phyloP scores from a whole-genome alignment of 2,888 invertebrate species.

The Plebejus melissa region DNA sequence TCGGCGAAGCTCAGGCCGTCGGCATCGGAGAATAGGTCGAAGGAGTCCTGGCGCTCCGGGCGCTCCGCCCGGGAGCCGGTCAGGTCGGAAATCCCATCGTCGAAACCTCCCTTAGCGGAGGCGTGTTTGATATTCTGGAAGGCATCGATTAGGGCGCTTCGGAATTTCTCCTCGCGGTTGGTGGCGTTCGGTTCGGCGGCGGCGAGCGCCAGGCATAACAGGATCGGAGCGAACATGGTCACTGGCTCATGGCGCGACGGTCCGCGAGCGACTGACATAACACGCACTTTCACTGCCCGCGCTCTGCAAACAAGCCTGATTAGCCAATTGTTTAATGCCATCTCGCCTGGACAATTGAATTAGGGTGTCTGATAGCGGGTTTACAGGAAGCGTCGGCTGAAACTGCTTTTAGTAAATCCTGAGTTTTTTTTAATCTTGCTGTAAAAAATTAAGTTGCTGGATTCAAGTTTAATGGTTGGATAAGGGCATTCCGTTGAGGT shows the following conservation, averaged over 20 bases:
- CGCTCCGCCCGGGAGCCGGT: conserved; percentile 53
- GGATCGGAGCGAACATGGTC: conserved; percentile 55
- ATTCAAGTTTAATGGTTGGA: no score
- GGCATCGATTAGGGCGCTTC: conserved; percentile 68
- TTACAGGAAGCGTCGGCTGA: neutral
- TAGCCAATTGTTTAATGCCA: conserved; percentile 44
- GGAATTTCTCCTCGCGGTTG: conserved; percentile 63
- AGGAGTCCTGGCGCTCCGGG: conserved; percentile 43
- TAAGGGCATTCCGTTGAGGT: no score
- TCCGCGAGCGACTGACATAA: conserved; percentile 28
- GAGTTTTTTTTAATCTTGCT: neutral
- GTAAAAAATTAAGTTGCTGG: neutral
- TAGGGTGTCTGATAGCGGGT: neutral
- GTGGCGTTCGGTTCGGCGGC: conserved; percentile 45
- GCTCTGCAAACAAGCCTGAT: conserved; percentile 67
- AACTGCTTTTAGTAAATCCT: neutral
- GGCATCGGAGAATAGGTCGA: conserved; percentile 64
- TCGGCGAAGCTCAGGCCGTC: conserved; percentile 60
- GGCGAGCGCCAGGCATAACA: conserved; percentile 56
- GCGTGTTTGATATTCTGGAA: conserved; percentile 71
- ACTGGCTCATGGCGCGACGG: conserved; percentile 1
- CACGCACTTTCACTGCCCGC: conserved; percentile 46
- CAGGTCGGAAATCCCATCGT: conserved; percentile 61
- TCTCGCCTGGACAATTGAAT: conserved; percentile 1
- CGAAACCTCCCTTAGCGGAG: conserved; percentile 61